A percentile compares a stretch with the other conserved stretches of the same genome.
Evolutionary conservation across 1,140 invertebrate genomes (phyloP).

Genomic region (Araneus ventricosus): DNA sequence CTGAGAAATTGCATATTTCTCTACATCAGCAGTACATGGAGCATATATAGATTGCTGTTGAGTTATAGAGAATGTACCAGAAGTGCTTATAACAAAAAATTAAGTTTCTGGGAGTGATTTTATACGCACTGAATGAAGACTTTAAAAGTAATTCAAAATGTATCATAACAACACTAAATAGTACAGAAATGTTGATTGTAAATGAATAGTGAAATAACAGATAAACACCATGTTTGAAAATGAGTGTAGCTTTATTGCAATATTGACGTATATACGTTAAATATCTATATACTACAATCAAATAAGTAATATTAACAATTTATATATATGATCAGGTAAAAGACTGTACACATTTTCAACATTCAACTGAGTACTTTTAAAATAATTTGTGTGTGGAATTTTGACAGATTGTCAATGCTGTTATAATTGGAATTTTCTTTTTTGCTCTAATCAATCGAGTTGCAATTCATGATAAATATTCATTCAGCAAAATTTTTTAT

Average conservation of each 20-base stretch:
- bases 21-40: no score
- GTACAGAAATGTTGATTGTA: no score
- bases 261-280: slow-evolving; percentile 31
- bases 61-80: no score
- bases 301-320: slow-evolving; percentile 61
- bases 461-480: not conserved
- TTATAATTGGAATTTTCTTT: slow-evolving; percentile 8
- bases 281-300: slow-evolving; percentile 58
- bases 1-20: no score
- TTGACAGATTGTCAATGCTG: slow-evolving; percentile 74
- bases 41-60: no score
- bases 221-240: slow-evolving; percentile 18
- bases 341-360: slow-evolving; percentile 52
- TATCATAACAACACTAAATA: no score
- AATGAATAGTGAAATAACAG: not conserved
- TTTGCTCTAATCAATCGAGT: not conserved
- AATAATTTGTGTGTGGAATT: slow-evolving; percentile 56
- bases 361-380: slow-evolving; percentile 54
- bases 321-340: slow-evolving; percentile 51
- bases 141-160: no score
- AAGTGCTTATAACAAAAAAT: no score
- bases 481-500: not conserved
- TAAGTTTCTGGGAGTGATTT: no score
- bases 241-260: slow-evolving; percentile 64
- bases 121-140: no score